phyloP scores from a whole-genome alignment of 2,888 invertebrate species.

The Mimachlamys varia region DNA sequence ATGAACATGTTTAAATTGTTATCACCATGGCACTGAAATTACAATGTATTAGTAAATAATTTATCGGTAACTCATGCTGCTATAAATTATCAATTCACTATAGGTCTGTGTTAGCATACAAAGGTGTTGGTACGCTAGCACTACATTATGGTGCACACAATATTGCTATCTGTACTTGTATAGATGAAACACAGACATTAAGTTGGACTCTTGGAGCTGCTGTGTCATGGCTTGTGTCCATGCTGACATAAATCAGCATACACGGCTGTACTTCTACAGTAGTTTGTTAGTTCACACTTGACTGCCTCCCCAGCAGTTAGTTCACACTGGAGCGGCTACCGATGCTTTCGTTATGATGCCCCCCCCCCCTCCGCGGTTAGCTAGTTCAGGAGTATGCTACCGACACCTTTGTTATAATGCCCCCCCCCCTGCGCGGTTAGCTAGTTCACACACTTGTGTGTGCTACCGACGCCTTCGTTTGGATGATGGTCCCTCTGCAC shows the following conservation, averaged over 20 bases:
- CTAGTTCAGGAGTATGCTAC: too few species aligned
- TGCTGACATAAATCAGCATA: not conserved
- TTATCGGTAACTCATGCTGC: not conserved
- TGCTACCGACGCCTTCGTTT: constrained; percentile 8
- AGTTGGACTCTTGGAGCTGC: not conserved
- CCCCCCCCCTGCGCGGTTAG: too few species aligned
- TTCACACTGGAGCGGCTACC: too few species aligned
- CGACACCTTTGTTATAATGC: too few species aligned
- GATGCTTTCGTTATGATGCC: not conserved
- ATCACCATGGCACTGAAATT: not conserved
- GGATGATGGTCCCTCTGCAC: not conserved
- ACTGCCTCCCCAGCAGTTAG: too few species aligned
- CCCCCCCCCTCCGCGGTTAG: too few species aligned
- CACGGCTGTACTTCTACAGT: not conserved
- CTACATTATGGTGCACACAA: not conserved
- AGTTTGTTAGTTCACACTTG: too few species aligned
- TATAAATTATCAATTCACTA: too few species aligned
- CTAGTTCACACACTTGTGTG: not conserved
- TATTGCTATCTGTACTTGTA: too few species aligned
- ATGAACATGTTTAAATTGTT: not conserved
- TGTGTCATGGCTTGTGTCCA: not conserved
- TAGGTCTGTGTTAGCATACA: too few species aligned
- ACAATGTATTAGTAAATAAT: not conserved
- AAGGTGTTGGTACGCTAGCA: too few species aligned
- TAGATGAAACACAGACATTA: not conserved